A percentile compares a stretch with the other conserved stretches of the same genome.
Conservation (phyloP, 2,888 invertebrate genomes). For the Acholoe squamosa region DNA sequence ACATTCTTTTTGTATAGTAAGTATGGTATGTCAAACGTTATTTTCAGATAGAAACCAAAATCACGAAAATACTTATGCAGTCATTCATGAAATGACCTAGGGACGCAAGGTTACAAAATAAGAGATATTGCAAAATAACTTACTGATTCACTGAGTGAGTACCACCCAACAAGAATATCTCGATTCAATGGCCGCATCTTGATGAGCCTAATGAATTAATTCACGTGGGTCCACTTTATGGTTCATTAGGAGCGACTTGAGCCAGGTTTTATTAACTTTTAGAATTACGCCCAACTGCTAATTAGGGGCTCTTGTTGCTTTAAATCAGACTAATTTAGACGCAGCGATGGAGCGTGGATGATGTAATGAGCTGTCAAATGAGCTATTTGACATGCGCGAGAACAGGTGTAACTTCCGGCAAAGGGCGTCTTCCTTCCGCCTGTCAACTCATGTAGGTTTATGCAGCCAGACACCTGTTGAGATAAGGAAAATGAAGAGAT, state of each 20-base stretch:
- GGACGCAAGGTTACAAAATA: too few relatives aligned
- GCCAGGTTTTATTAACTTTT: neutral
- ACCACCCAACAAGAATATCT: too few relatives aligned
- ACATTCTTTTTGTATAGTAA: too few relatives aligned
- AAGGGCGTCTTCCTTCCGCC: neutral
- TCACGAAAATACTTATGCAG: too few relatives aligned
- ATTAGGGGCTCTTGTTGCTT: neutral
- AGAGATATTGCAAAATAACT: too few relatives aligned
- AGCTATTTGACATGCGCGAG: neutral
- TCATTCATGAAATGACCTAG: too few relatives aligned
- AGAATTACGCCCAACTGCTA: neutral
- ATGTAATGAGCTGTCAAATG: neutral
- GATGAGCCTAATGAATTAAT: neutral
- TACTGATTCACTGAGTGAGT: too few relatives aligned
- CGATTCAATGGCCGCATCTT: too few relatives aligned
- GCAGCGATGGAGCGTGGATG: neutral
- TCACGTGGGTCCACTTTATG: too few relatives aligned
- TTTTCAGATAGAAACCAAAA: too few relatives aligned
- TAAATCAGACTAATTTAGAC: conserved; percentile 31
- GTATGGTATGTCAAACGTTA: too few relatives aligned
- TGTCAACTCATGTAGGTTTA: neutral
- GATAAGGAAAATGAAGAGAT: neutral
- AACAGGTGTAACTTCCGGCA: conserved; percentile 21
- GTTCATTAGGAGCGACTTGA: neutral
- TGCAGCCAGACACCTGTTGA: neutral